Conservation (phyloP, 2,888 invertebrate genomes). For the Galeruca laticollis region DNA sequence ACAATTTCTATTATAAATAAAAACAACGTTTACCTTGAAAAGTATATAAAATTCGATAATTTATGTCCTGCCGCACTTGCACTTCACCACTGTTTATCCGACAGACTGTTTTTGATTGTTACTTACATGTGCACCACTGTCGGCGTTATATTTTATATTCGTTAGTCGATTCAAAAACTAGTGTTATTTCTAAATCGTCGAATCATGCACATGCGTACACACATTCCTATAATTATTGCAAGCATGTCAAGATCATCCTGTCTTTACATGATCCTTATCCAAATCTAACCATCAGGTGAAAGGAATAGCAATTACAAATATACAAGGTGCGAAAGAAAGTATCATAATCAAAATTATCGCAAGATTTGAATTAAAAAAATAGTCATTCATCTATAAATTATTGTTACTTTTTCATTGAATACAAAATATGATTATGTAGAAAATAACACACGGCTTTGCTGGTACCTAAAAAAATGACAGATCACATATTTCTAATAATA, state of each 20-base stretch:
- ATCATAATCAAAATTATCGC: too few relatives aligned
- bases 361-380: too few relatives aligned
- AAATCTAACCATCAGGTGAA: not conserved
- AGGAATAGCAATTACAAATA: not conserved
- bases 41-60: constrained; percentile 5
- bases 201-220: constrained; percentile 3
- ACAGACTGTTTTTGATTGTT: constrained; percentile 10
- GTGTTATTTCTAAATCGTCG: constrained; percentile 15
- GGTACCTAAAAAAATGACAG: too few relatives aligned
- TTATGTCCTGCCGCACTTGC: not conserved
- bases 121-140: not conserved
- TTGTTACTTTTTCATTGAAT: too few relatives aligned
- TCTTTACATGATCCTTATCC: constrained; percentile 6
- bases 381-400: too few relatives aligned
- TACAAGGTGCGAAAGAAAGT: not conserved
- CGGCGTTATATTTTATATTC: not conserved
- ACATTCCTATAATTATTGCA: not conserved
- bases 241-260: constrained; percentile 24
- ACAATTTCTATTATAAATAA: not conserved
- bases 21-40: constrained; percentile 21
- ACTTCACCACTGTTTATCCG: constrained; percentile 5
- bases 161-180: constrained; percentile 6
- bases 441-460: too few relatives aligned
- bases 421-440: too few relatives aligned
- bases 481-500: too few relatives aligned